Base-by-base conservation (phyloP, 2,797 vertebrate species). In the Darevskia nairensis region DNA sequence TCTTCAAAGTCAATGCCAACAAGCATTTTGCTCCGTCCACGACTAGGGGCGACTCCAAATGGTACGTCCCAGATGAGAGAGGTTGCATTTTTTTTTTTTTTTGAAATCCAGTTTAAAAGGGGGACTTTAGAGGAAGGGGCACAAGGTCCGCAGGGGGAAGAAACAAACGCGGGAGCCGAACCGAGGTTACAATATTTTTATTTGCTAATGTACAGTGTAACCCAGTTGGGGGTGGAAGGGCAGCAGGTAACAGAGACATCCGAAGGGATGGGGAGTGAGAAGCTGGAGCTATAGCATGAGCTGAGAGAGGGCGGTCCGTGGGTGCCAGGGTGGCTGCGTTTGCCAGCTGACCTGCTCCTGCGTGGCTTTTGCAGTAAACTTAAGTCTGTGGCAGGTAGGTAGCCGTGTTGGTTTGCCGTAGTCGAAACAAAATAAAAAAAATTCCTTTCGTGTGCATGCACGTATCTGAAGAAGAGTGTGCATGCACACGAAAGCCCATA, bases 161-260 rank as follows among this genome's bases (percentile, higher is more conserved):
- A 74, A 29, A 79, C n/a, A n/a, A n/a, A 50, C 23, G 17, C 32
- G 0, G 19, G 50, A 86, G 89, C 35, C 68, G 41, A 35, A 23
- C 4, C 1, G 55, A 71, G 80, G 75, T 84, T 87, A 90, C 77
- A 80, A 50, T 80, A 32, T 75, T 79, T 89, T 90, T 90, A 90
- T 87, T 89, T 39, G 68, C 76, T 75, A 84, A 84, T 66, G 78
- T 66, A 84, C 89, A 80, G 55, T 84, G 86, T 75, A 80, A 80
- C 55, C 68, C 1, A 15, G 50, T 15, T 13, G 11, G 32, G 9
- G 64, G n/a, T 23, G n/a, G 13, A 78, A 55, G 44, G 46, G 74
- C 74, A 72, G 46, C 66, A 79, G 88, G 77, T n/a, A n/a, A n/a
- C 55, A 84, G 81, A 82, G 76, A 80, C 9, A 17, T 44, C n/a